These are phyloP conservation scores for Porites rus DNA, from an alignment of 92 coral and sea anemone species.

Conservation along the genomic window DNA sequence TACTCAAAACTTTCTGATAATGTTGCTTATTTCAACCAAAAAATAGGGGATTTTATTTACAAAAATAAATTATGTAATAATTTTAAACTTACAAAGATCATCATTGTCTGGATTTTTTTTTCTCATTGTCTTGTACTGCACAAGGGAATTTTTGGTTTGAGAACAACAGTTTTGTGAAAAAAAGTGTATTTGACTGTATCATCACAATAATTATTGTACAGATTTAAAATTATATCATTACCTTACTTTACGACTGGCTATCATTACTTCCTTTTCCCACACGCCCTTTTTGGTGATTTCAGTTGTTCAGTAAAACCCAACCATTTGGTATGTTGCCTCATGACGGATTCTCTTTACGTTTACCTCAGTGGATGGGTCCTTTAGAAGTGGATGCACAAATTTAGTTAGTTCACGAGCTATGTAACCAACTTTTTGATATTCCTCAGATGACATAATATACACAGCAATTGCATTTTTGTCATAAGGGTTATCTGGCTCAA, in stretches of 20 bases:
- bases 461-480: conserved; percentile 73
- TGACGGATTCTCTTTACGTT: conserved; percentile 41
- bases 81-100: no score
- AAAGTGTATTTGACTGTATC: no score
- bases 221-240: neutral
- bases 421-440: conserved; percentile 65
- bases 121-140: no score
- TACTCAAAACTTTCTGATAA: neutral
- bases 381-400: conserved; percentile 51
- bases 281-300: conserved; percentile 46
- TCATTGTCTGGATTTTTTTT: no score
- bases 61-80: no score
- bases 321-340: conserved; percentile 44
- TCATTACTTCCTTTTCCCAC: conserved; percentile 46
- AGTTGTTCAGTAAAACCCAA: conserved; percentile 55
- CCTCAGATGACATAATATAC: conserved; percentile 1
- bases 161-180: no score
- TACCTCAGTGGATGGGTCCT: conserved; percentile 29
- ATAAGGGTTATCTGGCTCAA: conserved; percentile 62
- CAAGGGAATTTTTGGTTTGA: no score
- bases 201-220: no score
- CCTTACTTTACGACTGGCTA: conserved; percentile 59
- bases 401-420: conserved; percentile 52
- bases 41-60: no score
- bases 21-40: conserved; percentile 44